Conservation (phyloP, 2,888 invertebrate genomes). For the Tetragonula carbonaria region DNA sequence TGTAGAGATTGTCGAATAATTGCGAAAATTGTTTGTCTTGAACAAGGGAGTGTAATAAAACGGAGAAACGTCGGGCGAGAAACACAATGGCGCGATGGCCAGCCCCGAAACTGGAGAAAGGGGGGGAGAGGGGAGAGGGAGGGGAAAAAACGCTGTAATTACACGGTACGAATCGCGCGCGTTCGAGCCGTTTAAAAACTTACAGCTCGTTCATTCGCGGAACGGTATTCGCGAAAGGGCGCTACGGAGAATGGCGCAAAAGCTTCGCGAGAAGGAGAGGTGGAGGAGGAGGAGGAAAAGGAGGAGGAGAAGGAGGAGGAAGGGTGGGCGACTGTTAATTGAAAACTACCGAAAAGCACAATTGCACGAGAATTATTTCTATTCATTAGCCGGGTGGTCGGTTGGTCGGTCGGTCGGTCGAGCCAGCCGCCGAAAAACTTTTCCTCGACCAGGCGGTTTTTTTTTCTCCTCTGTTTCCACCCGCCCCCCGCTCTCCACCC, state of each 20-base stretch:
- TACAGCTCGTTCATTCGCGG: constrained; percentile 68
- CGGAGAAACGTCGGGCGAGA: neutral
- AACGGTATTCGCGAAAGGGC: constrained; percentile 39
- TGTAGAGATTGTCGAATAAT: neutral
- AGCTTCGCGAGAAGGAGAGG: constrained; percentile 46
- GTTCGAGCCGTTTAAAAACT: constrained; percentile 73
- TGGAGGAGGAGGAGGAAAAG: too few species aligned
- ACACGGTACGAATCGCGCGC: constrained; percentile 37
- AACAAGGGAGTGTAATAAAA: constrained; percentile 6
- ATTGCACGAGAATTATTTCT: constrained; percentile 82
- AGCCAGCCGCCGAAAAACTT: constrained; percentile 73
- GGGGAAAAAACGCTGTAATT: constrained; percentile 34
- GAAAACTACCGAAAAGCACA: constrained; percentile 82
- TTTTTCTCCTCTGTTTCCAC: constrained; percentile 48
- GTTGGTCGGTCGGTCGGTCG: constrained; percentile 59
- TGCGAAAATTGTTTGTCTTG: constrained; percentile 7
- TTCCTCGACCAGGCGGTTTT: constrained; percentile 69
- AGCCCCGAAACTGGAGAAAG: neutral
- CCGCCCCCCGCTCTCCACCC: constrained; percentile 42
- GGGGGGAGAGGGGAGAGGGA: neutral
- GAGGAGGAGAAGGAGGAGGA: constrained; percentile 41
- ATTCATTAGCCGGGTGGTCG: constrained; percentile 81
- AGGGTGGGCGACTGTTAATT: constrained; percentile 76
- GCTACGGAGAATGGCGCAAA: constrained; percentile 60
- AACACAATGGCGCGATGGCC: constrained; percentile 20